phyloP scores from a whole-genome alignment of 2,797 vertebrate genomes.

The Coracias cyanogaster region DNA sequence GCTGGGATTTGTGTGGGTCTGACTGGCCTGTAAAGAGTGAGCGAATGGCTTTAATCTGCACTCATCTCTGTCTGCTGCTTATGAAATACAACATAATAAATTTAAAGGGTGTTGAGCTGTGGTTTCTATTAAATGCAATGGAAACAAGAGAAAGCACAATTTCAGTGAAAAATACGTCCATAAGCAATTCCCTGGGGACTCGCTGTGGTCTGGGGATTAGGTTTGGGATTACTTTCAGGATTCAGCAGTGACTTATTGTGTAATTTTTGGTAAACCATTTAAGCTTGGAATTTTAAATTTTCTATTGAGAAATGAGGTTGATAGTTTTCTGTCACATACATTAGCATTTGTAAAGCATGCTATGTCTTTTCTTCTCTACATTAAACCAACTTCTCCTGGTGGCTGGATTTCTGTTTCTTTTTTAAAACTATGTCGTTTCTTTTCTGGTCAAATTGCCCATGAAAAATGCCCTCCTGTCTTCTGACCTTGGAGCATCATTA shows the following conservation, averaged over 20 bases:
- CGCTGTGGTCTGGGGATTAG: neutral
- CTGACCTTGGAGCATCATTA: neutral
- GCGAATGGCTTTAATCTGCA: neutral
- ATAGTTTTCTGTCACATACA: neutral
- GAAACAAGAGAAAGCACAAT: constrained; percentile 19
- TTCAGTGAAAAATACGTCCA: neutral
- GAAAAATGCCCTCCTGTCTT: neutral
- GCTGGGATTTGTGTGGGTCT: rapidly evolving
- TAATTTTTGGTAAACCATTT: constrained; percentile 41
- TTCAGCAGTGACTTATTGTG: constrained; percentile 15
- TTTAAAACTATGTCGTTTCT: neutral
- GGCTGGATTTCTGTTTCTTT: neutral
- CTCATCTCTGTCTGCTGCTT: neutral
- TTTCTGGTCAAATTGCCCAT: neutral
- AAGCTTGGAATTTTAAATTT: constrained; percentile 28
- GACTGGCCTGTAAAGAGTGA: neutral
- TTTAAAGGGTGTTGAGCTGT: neutral
- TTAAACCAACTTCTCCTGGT: neutral
- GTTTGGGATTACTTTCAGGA: constrained; percentile 32
- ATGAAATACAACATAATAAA: neutral
- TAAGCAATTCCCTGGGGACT: neutral
- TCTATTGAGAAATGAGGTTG: neutral
- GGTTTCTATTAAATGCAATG: neutral
- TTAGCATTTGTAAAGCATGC: neutral
- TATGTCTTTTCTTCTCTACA: neutral